Evolutionary conservation across 2,113 vertebrate genomes (phyloP).

Genomic region (Montifringilla adamsi): DNA sequence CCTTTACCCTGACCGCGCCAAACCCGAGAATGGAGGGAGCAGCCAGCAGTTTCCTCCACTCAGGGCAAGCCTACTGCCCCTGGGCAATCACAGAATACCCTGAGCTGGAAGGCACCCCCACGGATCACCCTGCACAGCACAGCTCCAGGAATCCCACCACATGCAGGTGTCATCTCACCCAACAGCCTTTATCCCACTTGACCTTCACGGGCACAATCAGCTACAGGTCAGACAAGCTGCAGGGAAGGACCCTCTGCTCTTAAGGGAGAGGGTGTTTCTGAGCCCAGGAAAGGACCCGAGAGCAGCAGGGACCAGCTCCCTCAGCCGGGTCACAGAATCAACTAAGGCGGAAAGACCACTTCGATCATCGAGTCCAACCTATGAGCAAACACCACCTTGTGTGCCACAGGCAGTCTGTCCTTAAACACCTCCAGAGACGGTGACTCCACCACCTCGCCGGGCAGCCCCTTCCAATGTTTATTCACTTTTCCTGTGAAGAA

Average conservation of each 20-base stretch:
- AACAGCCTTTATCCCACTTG: not conserved
- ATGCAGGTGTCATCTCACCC: not conserved
- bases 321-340: not conserved
- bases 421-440: not conserved
- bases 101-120: not conserved
- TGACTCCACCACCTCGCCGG: not conserved
- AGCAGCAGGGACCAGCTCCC: not conserved
- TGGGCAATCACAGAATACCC: fast-evolving
- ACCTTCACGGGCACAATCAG: fast-evolving
- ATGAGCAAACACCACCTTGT: fast-evolving
- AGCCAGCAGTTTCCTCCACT: not conserved
- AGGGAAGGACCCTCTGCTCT: fast-evolving
- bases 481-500: not conserved
- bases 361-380: no score
- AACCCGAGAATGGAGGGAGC: not conserved
- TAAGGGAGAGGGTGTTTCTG: no score
- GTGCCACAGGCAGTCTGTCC: not conserved
- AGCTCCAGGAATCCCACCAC: not conserved
- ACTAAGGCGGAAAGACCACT: not conserved
- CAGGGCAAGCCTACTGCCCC: fast-evolving
- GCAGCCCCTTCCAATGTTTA: no score
- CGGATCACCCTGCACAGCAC: not conserved
- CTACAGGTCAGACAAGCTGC: fast-evolving
- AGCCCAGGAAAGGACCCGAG: not conserved
- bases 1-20: fast-evolving